Evolutionary conservation across 2,797 vertebrate species (phyloP).

Genomic region (Ciconia nigra): DNA sequence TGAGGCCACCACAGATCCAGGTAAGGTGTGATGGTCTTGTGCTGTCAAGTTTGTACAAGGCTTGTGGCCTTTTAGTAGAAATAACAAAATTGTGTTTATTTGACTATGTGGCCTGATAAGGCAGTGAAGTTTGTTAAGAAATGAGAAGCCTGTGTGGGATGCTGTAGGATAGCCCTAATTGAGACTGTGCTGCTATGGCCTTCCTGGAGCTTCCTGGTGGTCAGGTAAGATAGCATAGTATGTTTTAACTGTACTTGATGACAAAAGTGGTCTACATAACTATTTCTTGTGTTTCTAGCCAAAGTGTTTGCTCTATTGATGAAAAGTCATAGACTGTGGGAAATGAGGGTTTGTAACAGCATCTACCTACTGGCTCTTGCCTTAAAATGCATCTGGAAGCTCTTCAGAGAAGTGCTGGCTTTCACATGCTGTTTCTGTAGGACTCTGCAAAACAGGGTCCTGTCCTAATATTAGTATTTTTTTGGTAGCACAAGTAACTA

Average conservation of each 20-base stretch:
- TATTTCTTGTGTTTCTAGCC: neutral
- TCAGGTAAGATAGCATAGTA: neutral
- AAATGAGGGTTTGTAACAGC: neutral
- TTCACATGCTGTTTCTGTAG: neutral
- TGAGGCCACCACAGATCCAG: rapidly evolving
- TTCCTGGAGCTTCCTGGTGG: neutral
- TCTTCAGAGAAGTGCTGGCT: neutral
- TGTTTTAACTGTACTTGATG: neutral
- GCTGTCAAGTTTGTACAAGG: rapidly evolving
- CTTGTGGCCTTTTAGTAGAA: neutral
- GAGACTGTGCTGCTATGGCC: neutral
- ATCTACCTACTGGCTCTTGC: neutral
- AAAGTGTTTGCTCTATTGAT: neutral
- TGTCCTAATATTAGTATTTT: neutral
- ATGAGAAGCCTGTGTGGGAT: neutral
- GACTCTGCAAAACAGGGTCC: neutral
- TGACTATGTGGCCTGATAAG: neutral
- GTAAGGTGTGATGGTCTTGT: rapidly evolving
- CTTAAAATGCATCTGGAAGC: neutral
- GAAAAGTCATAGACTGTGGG: neutral
- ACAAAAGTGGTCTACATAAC: rapidly evolving
- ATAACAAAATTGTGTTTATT: neutral
- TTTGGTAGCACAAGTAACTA: neutral
- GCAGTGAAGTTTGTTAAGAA: neutral
- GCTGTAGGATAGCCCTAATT: too few relatives aligned